Evolutionary conservation across 1,140 invertebrate species (phyloP), one percentile per base, ranked within the genome.

Genomic region (Caenorhabditis inopinata): DNA sequence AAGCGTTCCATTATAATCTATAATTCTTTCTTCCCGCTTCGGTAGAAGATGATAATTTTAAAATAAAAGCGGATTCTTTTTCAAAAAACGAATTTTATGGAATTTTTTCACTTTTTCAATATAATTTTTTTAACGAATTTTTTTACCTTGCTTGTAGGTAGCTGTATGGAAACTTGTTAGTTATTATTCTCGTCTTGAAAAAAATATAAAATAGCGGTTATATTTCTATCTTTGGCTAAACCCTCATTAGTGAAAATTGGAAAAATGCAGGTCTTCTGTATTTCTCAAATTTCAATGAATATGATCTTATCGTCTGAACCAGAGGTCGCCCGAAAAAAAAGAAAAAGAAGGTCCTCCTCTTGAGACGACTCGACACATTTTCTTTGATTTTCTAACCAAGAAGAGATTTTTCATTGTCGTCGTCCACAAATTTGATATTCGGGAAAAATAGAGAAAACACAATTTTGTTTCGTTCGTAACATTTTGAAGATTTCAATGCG

Each of bases 401-500:
- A 42, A 68, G 1, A 68, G 58, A 68, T 68, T 68, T 32, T 68
- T 42, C 38, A 68, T 68, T 68, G 58, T 68, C 38, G 58, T 18
- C 58, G 38, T 68, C 58, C n/a, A 38, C 32, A 68, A 68, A 68
- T 68, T 68, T 68, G 58, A 68, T 68, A 68, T 68, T 68, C 58
- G 6, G 23, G 21, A 42, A 35, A 35, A 7, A n/a, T 29, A 25
- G 23, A 27, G 6, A 2, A 68, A 42, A 42, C 27, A 29, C 21
- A 68, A 68, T 42, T 68, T 3, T 21, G 38, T 68, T 68, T 68
- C 5, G 27, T 21, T 38, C 38, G 29, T 21, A 42, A 18, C 32
- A 16, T 68, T 38, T 21, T 68, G 16, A 58, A 58, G 58, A 32
- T 6, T 53, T 53, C 49, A 27, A 27, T 12, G 49, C 16, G 12